Base-by-base conservation (phyloP, 2,888 invertebrate genomes). In the Azorinus chamasolen region DNA sequence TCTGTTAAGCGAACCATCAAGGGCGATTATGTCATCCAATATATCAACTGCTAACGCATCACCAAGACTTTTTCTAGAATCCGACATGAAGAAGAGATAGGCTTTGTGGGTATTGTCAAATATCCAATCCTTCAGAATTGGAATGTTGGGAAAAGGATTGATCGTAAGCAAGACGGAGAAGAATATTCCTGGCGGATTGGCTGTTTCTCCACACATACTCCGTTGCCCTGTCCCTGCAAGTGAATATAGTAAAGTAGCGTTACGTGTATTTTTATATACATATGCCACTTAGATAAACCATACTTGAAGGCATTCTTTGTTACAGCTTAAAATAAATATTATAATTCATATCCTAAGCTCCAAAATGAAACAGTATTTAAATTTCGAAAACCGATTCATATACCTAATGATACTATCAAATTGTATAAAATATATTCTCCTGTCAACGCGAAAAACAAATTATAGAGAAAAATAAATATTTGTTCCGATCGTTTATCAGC, bases 171-270 rank as follows among this genome's bases (percentile, higher is more conserved):
- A 16, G 12, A 46, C 27, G 0, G 75, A 59, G 10, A 68, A 8
- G 43, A 81, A 81, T 14, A 68, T 27, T 4, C 78, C 78, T 3
- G 78, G 65, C 0, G 81, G 74, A 41, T 75, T 78, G 1, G 74
- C 51, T 18, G 14, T 39, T 3, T 68, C 45, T 20, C 78, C 81
- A 50, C 81, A 81, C 74, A 65, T 68, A n/a, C 39, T n/a, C 24
- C 80, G 63, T n/a, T 32, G 20, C 0, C 48, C 22, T 22, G 16
- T 41, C 16, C 83, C 83, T 83, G 25, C 39, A 63, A 57, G 8
- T 14, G 14, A 51, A 24, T 12, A 10, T 14, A 54, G 27, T 8
- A n/a, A 6, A 32, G 32, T 10, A 32, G 14, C 14, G 8, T 41
- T 14, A 12, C 14, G 8, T 12, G 10, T 41, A 14, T 12, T 14